Percentiles rank a stretch among this genome's conserved stretches.
phyloP scores from a whole-genome alignment of 2,113 vertebrate genomes.

The Dipodomys stephensi region DNA sequence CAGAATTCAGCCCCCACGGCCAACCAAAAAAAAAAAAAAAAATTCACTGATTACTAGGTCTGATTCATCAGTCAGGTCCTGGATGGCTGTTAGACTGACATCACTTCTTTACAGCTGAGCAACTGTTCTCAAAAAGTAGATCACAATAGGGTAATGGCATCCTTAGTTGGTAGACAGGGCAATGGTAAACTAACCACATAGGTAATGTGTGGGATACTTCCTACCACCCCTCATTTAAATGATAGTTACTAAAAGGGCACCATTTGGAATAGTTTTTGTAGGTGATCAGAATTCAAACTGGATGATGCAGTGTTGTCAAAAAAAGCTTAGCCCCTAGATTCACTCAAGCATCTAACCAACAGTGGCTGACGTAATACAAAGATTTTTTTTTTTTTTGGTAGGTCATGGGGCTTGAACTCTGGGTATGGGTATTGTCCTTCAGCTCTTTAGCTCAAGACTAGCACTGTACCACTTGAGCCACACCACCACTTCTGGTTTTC shows the following conservation, averaged over 20 bases:
- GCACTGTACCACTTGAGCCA: too few species aligned
- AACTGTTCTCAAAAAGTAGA: not conserved
- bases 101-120: not conserved
- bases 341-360: not conserved
- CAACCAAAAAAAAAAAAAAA: too few species aligned
- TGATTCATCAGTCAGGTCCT: not conserved
- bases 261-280: not conserved
- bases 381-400: not conserved
- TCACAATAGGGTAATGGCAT: not conserved
- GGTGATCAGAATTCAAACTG: conserved; percentile 4
- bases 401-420: too few species aligned
- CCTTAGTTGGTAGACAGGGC: not conserved
- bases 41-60: not conserved
- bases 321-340: not conserved
- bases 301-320: not conserved
- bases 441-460: too few species aligned
- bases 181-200: not conserved
- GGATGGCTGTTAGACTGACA: not conserved
- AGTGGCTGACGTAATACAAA: conserved; percentile 12
- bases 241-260: not conserved
- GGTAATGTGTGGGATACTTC: not conserved
- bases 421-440: too few species aligned
- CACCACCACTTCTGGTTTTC: too few species aligned
- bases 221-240: not conserved
- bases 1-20: too few species aligned